Evolutionary conservation across 2,113 vertebrate species (phyloP), one percentile per base, ranked within the genome.

Genomic region (Harpagus bidentatus): DNA sequence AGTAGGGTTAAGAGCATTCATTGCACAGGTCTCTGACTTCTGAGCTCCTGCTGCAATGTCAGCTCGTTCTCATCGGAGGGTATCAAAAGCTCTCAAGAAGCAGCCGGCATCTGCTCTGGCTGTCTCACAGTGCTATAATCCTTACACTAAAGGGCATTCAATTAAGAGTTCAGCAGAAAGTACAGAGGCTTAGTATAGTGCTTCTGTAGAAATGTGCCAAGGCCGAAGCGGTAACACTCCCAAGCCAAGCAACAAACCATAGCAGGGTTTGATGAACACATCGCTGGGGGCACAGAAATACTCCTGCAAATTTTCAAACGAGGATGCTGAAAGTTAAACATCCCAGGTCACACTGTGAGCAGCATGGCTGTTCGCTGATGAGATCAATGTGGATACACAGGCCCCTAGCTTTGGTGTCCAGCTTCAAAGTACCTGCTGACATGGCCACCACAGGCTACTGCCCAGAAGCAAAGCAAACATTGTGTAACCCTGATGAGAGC

Each of bases 61-160:
- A 90, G 78, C 86, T 85, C 2, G 0, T 65, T 95, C 84, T 76
- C 93, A 79, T 59, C 8, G 0, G 2, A 55, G 38, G n/a, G 38
- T 11, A 93, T 65, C 77, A 56, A 71, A 81, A 84, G 86, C 34
- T 89, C 86, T 85, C 43, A 63, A 70, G 87, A 83, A 79, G 73
- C 38, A 28, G 28, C 55, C 2, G 1, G 82, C 76, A 83, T 78
- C 82, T 82, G 83, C 69, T 85, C 26, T 9, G 14, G 91, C 70
- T 2, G 1, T 65, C 84, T 45, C 9, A 4, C 82, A 52, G 74
- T 4, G 34, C 87, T n/a, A 6, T 45, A 58, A 89, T 38, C 80
- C 38, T 3, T 31, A 86, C 34, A 10, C 32, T 32, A 62, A 50
- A 87, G 18, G 2, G 5, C 77, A 4, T 62, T 82, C 69, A 77